A percentile compares a stretch with the other conserved stretches of the same genome.
These are phyloP conservation scores for Tenualosa thibaudeaui DNA, from an alignment of 2,797 vertebrate species.

Conservation along the genomic window DNA sequence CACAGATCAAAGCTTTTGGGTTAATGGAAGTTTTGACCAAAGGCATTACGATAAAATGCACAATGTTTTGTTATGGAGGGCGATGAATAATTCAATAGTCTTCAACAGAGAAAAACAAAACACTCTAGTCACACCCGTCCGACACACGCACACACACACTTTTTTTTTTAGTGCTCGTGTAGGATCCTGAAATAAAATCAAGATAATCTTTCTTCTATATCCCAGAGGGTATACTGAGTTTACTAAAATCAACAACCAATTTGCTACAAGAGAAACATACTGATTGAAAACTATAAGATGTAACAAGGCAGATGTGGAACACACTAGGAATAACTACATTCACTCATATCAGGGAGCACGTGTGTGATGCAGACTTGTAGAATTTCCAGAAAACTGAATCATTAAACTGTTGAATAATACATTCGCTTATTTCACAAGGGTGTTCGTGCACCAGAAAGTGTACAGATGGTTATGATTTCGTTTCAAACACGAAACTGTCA, in stretches of 20 bases:
- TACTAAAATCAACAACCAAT: conserved; percentile 32
- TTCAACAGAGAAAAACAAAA: conserved; percentile 16
- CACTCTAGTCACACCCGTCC: neutral
- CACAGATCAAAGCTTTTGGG: conserved; percentile 11
- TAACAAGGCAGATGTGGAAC: neutral
- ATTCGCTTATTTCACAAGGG: neutral
- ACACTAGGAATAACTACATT: neutral
- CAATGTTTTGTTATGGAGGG: conserved; percentile 18
- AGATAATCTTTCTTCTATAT: conserved; percentile 23
- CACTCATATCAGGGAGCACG: neutral
- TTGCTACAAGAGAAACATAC: neutral
- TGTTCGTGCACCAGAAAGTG: neutral
- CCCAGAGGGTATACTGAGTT: conserved; percentile 38
- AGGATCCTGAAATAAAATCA: neutral
- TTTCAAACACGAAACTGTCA: conserved; percentile 12
- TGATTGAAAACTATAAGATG: neutral
- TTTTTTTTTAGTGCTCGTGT: neutral
- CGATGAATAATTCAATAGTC: conserved; percentile 19
- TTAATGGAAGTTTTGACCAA: conserved; percentile 15
- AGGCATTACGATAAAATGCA: conserved; percentile 4
- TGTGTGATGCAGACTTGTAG: neutral
- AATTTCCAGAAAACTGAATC: neutral
- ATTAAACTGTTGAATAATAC: neutral
- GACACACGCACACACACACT: conserved; percentile 8
- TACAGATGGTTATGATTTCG: neutral